phyloP scores from a whole-genome alignment of 2,113 vertebrate species.

The Scalopus aquaticus region DNA sequence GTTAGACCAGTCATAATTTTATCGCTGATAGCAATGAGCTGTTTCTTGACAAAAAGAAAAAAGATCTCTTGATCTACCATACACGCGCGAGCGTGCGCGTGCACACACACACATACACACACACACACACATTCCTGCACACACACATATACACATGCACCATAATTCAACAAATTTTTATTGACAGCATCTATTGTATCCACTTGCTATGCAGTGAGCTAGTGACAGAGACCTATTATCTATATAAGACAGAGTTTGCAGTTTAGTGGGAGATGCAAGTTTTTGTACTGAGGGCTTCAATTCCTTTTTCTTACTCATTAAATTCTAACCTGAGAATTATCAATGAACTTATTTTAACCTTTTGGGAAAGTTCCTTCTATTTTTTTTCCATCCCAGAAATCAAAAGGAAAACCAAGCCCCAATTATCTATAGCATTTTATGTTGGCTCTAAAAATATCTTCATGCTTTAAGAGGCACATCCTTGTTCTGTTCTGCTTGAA shows the following conservation, averaged over 20 bases:
- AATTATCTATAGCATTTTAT: neutral
- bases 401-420: neutral
- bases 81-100: neutral
- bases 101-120: neutral
- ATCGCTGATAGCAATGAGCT: neutral
- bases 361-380: neutral
- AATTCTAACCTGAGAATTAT: neutral
- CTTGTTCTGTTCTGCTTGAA: neutral
- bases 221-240: neutral
- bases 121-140: neutral
- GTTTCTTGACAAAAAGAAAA: neutral
- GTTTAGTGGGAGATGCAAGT: neutral
- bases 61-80: neutral
- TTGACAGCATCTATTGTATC: neutral
- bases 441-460: neutral
- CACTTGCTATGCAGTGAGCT: neutral
- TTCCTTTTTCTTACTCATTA: slow-evolving; percentile 31
- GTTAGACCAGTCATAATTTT: neutral
- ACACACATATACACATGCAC: neutral
- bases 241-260: neutral
- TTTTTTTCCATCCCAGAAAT: neutral
- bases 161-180: neutral
- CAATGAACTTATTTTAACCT: slow-evolving; percentile 25
- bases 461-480: neutral
- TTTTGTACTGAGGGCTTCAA: neutral